phyloP scores from a whole-genome alignment of 2,113 vertebrate genomes.

The Podarcis cretensis region DNA sequence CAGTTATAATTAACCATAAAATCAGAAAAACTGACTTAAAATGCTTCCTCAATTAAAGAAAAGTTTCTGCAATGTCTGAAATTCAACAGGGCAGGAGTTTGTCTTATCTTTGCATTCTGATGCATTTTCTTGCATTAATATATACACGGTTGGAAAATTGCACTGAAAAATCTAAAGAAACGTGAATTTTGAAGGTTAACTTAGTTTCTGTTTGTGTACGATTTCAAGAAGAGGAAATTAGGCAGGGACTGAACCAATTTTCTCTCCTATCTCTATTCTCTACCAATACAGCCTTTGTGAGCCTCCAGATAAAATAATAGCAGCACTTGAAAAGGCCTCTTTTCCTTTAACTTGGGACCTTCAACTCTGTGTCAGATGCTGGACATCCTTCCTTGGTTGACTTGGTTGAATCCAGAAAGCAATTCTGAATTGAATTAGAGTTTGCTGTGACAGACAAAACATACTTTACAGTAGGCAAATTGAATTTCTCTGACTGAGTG shows the following conservation, averaged over 20 bases:
- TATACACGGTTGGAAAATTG: no score
- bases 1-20: no score
- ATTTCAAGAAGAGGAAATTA: no score
- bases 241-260: no score
- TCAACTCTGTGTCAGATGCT: slow-evolving; percentile 38
- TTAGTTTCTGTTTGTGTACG: no score
- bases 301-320: background rate
- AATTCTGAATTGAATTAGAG: slow-evolving; percentile 77
- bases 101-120: no score
- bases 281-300: background rate
- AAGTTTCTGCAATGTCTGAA: no score
- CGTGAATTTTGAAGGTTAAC: background rate
- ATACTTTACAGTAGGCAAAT: slow-evolving; percentile 80
- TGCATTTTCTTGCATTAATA: no score
- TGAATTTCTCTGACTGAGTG: slow-evolving; percentile 80
- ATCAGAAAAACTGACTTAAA: no score
- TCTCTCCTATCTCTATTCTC: no score
- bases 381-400: slow-evolving; percentile 49
- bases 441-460: slow-evolving; percentile 75
- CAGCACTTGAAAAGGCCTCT: slow-evolving; percentile 4
- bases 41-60: no score
- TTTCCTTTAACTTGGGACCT: slow-evolving; percentile 3
- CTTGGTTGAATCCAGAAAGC: slow-evolving; percentile 67
- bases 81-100: no score
- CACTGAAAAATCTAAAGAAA: background rate